Evolutionary conservation across 1,140 invertebrate genomes (phyloP).

Genomic region (Caenorhabditis tropicalis): DNA sequence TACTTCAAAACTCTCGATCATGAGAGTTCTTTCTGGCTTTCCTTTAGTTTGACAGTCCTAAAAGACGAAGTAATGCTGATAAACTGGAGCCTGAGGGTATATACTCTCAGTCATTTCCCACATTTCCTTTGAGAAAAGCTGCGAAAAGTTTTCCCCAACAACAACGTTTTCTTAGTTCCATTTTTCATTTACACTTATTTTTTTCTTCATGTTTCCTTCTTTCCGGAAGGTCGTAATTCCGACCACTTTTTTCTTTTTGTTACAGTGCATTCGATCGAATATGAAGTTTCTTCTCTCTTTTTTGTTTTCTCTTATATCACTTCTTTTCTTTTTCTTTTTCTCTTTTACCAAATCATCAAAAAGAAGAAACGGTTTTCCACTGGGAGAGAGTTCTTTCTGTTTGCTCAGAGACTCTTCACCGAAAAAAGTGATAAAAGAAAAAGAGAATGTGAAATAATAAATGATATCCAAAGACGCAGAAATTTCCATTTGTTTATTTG

Average conservation of each 20-base stretch:
- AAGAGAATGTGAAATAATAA: not conserved
- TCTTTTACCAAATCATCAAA: not conserved
- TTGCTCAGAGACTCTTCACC: slow-evolving; percentile 41
- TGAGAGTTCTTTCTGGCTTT: too few relatives aligned
- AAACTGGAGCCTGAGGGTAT: not conserved
- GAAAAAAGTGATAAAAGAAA: slow-evolving; percentile 44
- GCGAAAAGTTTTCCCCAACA: not conserved
- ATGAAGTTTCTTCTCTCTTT: too few relatives aligned
- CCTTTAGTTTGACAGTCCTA: too few relatives aligned
- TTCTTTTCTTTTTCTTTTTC: too few relatives aligned
- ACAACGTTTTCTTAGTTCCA: not conserved
- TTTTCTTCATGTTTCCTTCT: not conserved
- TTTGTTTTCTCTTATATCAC: too few relatives aligned
- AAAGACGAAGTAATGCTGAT: not conserved
- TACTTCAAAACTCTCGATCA: too few relatives aligned
- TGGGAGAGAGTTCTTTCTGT: too few relatives aligned
- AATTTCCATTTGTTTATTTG: not conserved
- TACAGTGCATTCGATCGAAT: too few relatives aligned
- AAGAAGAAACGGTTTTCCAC: too few relatives aligned
- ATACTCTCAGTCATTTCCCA: not conserved
- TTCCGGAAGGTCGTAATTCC: slow-evolving; percentile 1
- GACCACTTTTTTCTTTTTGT: not conserved
- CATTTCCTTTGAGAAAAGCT: not conserved
- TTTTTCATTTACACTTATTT: not conserved
- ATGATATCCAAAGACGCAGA: not conserved